Evolutionary conservation across 2,113 vertebrate genomes (phyloP).

Genomic region (Dryoscopus gambensis): DNA sequence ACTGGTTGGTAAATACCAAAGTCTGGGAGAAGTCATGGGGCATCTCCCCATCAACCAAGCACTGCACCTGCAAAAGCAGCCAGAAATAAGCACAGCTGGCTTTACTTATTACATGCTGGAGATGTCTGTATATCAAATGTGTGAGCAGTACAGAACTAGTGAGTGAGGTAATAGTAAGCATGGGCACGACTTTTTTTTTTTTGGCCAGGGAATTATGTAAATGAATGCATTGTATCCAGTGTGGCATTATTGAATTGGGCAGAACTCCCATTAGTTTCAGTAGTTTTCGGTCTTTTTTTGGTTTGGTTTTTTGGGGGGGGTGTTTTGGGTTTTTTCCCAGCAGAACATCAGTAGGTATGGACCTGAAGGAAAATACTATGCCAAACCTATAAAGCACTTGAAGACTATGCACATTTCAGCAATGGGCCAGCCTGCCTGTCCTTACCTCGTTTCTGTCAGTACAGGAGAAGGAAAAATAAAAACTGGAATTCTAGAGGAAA

Average conservation of each 20-base stretch:
- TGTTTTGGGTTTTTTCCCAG: neutral
- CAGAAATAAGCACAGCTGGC: neutral
- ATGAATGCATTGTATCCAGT: neutral
- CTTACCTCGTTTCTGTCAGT: neutral
- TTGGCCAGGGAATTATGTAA: neutral
- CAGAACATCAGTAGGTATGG: neutral
- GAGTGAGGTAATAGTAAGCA: neutral
- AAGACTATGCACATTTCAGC: neutral
- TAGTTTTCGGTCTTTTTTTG: neutral
- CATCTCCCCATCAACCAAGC: conserved; percentile 66
- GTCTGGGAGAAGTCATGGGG: conserved; percentile 75
- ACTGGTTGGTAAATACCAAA: conserved; percentile 77
- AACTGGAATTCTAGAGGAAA: neutral
- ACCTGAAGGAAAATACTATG: neutral
- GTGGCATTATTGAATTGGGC: neutral
- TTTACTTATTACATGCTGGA: neutral
- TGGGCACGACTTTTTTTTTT: neutral
- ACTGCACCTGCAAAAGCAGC: conserved; percentile 78
- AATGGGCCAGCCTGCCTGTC: neutral
- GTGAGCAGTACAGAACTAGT: neutral
- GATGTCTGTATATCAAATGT: neutral
- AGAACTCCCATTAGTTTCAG: neutral
- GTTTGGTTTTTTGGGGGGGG: neutral
- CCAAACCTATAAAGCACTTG: neutral
- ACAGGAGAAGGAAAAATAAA: neutral